Conservation (phyloP, 1,140 invertebrate species). For the Dreissena polymorpha region DNA sequence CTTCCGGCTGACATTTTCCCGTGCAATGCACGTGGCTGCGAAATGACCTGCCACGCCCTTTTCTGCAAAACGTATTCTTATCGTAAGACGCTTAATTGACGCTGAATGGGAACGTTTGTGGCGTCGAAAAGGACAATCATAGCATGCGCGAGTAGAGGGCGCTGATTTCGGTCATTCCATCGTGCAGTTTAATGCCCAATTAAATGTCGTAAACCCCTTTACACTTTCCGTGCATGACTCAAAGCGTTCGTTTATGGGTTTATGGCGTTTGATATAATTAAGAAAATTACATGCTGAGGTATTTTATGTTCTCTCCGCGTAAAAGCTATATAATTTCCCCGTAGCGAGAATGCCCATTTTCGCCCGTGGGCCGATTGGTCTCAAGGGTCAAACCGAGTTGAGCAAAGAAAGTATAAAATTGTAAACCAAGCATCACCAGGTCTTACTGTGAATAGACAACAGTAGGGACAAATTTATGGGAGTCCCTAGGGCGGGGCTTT, state of each 20-base stretch:
- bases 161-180: background rate
- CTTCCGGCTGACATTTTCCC: too few species aligned
- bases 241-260: conserved; percentile 9
- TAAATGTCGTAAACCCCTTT: conserved; percentile 47
- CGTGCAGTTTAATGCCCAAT: conserved; percentile 26
- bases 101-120: too few species aligned
- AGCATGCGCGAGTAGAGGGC: background rate
- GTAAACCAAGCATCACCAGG: conserved; percentile 19
- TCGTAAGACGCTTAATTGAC: too few species aligned
- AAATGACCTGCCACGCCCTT: too few species aligned
- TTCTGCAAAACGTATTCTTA: too few species aligned
- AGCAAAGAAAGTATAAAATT: conserved; percentile 24
- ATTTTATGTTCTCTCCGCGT: conserved; percentile 41
- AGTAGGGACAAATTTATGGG: conserved; percentile 24
- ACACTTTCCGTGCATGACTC: conserved; percentile 32
- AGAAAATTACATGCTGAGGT: conserved; percentile 34
- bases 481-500: background rate
- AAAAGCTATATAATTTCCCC: conserved; percentile 27
- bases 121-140: too few species aligned
- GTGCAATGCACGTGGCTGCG: too few species aligned
- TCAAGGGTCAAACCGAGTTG: conserved; percentile 34
- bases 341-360: conserved; percentile 23
- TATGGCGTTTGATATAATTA: conserved; percentile 31
- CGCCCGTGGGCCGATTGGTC: background rate
- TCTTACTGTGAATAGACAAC: conserved; percentile 23